Evolutionary conservation across 1,140 invertebrate genomes (phyloP), one percentile per base, ranked within the genome.

Genomic region (Triops cancriformis): DNA sequence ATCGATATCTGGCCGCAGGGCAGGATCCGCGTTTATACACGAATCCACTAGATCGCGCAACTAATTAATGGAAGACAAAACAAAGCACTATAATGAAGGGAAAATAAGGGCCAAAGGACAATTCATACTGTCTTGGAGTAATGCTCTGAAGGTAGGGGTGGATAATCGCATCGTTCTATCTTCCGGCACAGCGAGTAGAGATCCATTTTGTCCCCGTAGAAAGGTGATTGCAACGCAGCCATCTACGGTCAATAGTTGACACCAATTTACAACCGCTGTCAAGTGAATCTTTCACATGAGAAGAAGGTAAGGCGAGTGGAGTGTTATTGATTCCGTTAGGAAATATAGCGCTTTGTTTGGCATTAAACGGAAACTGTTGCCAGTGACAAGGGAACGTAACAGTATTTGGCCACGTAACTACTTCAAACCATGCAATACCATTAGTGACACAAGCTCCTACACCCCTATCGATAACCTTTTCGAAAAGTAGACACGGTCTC

Each of bases 161-260:
- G 89, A 82, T 91, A 91, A 82, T 90, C 89, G 84, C 89, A 89
- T 74, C 87, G 85, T 81, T 90, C 89, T 78, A 91, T 91, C 82
- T 90, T 91, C 82, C 89, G 87, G 81, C 89, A 90, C n/a, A 91
- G 82, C 1, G 88, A 88, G 81, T 88, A 89, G 5, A 91, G 82
- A 83, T 90, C 91, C 85, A 89, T 88, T 82, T 90, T 90, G 78
- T 90, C 89, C 42, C 88, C 89, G 84, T 89, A 91, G 82, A 92
- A 92, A 4, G 90, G 90, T 31, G 89, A 90, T 80, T 91, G 89
- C 4, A 91, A 82, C 37, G 90, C 90, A 75, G 90, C 90, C 89
- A 91, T 89, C 88, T 89, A 42, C 23, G 1, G 23, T 27, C 14
- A 1, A 11, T n/a, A n/a, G n/a, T n/a, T n/a, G 23, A 45, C 64